A percentile compares a stretch with the other conserved stretches of the same genome.
Conservation (phyloP, 2,113 vertebrate species). For the Oxyura jamaicensis region DNA sequence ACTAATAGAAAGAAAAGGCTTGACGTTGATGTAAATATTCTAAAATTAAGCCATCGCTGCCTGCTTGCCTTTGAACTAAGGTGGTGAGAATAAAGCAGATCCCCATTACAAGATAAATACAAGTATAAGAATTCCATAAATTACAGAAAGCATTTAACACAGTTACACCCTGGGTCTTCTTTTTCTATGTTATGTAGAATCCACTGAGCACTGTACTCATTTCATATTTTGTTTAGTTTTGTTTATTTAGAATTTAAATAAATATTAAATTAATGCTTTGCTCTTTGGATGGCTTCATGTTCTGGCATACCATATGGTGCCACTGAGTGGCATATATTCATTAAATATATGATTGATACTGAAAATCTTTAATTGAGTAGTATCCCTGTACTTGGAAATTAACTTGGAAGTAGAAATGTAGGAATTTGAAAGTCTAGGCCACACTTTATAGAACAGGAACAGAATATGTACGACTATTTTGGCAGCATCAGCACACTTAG, state of each 20-base stretch:
- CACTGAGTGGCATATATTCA: background rate
- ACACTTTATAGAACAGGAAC: background rate
- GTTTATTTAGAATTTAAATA: background rate
- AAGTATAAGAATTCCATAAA: background rate
- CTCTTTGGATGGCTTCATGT: background rate
- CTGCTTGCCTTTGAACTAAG: background rate
- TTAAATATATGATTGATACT: background rate
- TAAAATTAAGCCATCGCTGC: background rate
- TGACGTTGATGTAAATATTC: background rate
- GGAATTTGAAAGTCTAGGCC: background rate
- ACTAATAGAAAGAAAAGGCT: background rate
- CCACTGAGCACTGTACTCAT: background rate
- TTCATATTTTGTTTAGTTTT: background rate
- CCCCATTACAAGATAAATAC: background rate
- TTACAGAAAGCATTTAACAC: background rate
- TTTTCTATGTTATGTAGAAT: background rate
- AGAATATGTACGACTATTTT: background rate
- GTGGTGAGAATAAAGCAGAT: background rate
- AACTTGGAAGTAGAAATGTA: background rate
- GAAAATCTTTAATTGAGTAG: background rate
- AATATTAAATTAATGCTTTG: background rate
- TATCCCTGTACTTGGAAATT: background rate
- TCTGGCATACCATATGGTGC: background rate
- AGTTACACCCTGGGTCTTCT: background rate
- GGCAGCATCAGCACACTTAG: background rate